These are phyloP conservation scores for Drosophila lini DNA, from an alignment of 1,140 invertebrate genomes.

Conservation along the genomic window DNA sequence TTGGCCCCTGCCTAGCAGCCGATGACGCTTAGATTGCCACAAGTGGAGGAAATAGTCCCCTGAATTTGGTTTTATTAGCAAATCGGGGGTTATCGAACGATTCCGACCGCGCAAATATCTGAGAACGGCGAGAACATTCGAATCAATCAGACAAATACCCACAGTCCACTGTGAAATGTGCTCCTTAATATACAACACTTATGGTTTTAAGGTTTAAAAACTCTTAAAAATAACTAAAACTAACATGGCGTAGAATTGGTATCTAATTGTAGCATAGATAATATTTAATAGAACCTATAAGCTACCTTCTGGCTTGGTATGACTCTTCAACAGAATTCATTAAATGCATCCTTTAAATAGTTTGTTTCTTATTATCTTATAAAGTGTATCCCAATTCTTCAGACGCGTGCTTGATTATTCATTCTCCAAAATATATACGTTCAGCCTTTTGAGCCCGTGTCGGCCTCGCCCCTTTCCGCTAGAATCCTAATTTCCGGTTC, in stretches of 20 bases:
- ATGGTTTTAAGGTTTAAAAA: background rate
- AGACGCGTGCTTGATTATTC: background rate
- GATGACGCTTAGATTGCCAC: conserved; percentile 6
- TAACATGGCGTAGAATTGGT: too few relatives aligned
- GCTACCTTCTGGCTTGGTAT: too few relatives aligned
- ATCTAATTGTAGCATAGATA: too few relatives aligned
- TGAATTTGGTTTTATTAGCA: background rate
- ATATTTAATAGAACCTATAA: too few relatives aligned
- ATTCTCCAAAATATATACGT: background rate
- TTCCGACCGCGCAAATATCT: background rate
- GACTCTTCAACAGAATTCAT: too few relatives aligned
- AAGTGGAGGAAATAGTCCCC: background rate
- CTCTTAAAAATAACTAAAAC: too few relatives aligned
- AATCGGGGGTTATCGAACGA: background rate
- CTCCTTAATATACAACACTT: background rate
- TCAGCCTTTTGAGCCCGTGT: background rate
- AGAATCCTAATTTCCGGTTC: conserved; percentile 52
- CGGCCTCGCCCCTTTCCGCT: conserved; percentile 36
- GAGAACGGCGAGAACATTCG: background rate
- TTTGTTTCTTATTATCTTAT: background rate
- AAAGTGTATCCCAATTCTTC: background rate
- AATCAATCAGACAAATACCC: background rate
- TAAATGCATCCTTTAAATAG: background rate
- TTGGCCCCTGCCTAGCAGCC: background rate
- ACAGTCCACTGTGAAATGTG: background rate